Evolutionary conservation across 2,888 invertebrate species (phyloP).

Genomic region (Cosmia pyralina): DNA sequence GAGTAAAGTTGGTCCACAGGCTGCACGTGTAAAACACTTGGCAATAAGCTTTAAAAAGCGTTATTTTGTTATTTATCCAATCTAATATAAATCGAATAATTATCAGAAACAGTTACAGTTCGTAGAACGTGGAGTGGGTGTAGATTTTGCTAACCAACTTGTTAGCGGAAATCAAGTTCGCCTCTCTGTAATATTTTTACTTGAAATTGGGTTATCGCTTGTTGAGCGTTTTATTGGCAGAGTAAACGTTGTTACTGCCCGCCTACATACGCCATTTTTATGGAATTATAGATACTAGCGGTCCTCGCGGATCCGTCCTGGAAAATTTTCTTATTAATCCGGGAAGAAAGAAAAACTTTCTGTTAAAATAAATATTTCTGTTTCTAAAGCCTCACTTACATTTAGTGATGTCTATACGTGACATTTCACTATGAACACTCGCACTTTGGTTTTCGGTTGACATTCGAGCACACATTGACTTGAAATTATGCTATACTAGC

Average conservation of each 20-base stretch:
- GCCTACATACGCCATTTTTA: slow-evolving; percentile 27
- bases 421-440: no score
- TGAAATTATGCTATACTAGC: no score
- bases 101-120: not conserved
- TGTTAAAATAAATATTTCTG: no score
- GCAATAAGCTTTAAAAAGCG: no score
- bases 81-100: not conserved
- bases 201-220: slow-evolving; percentile 52
- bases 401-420: no score
- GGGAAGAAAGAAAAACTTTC: not conserved
- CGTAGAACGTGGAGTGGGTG: slow-evolving; percentile 18
- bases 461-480: no score
- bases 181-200: slow-evolving; percentile 36
- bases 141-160: slow-evolving; percentile 37
- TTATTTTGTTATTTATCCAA: no score
- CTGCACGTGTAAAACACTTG: no score
- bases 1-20: no score
- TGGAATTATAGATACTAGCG: slow-evolving; percentile 6
- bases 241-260: slow-evolving; percentile 50
- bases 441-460: no score
- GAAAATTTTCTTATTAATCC: not conserved
- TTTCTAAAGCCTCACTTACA: no score
- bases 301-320: not conserved
- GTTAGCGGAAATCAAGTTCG: slow-evolving; percentile 49
- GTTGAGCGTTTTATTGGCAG: slow-evolving; percentile 44